Evolutionary conservation across 2,888 invertebrate species (phyloP).

Genomic region (Ephialtes manifestator): DNA sequence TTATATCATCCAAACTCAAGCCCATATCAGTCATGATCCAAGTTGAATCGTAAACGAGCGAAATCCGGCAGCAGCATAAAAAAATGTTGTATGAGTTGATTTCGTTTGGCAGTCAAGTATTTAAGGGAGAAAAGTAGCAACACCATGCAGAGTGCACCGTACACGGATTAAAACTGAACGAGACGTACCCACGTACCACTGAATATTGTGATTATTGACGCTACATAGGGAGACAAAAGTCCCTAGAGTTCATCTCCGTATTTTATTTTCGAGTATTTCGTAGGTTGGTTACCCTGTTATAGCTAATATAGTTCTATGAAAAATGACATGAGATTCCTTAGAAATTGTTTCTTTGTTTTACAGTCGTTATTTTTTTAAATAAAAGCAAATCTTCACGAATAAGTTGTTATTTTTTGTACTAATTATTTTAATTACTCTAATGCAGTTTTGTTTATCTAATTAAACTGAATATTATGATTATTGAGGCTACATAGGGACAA

Average conservation of each 20-base stretch:
- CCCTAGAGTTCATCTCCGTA: background rate
- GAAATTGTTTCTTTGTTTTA: no score
- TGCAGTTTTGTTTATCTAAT: no score
- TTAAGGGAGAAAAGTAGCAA: background rate
- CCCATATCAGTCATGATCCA: slow-evolving; percentile 72
- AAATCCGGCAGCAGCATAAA: slow-evolving; percentile 14
- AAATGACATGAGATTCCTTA: no score
- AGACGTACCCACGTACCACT: background rate
- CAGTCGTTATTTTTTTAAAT: no score
- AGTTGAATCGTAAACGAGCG: slow-evolving; percentile 21
- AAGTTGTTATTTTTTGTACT: no score
- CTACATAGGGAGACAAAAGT: background rate
- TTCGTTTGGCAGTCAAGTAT: slow-evolving; percentile 26
- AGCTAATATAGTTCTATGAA: no score
- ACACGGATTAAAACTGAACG: background rate
- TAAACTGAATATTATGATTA: no score
- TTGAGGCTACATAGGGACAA: no score
- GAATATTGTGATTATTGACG: background rate
- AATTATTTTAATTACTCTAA: no score
- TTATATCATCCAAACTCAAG: slow-evolving; percentile 86
- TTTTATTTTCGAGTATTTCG: background rate
- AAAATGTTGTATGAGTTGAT: slow-evolving; percentile 21
- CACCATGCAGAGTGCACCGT: slow-evolving; percentile 15
- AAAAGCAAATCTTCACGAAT: no score
- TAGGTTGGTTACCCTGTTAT: no score